Conservation (phyloP, 1,140 invertebrate species). For the Cydia amplana region DNA sequence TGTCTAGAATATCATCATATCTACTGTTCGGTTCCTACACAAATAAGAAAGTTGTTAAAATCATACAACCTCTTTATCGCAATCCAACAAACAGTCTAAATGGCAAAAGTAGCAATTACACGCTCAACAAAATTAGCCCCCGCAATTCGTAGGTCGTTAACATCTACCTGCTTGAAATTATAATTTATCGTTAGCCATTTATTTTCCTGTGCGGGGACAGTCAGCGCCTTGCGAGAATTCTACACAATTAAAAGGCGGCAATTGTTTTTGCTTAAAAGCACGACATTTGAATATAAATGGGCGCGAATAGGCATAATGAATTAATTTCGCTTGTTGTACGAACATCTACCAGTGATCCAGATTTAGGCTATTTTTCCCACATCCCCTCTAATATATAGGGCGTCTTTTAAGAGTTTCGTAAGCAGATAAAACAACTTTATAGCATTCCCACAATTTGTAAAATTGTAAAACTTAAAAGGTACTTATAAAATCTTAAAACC, state of each 20-base stretch:
- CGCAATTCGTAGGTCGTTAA: slow-evolving; percentile 30
- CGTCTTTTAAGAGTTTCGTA: too few species aligned
- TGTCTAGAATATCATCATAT: too few species aligned
- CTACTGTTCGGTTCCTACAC: too few species aligned
- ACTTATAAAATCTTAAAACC: slow-evolving; percentile 4
- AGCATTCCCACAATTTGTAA: too few species aligned
- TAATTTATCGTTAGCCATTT: slow-evolving; percentile 29
- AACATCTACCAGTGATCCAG: neutral
- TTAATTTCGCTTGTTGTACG: slow-evolving; percentile 7
- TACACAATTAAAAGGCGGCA: slow-evolving; percentile 5
- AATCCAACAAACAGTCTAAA: slow-evolving; percentile 15
- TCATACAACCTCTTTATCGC: neutral
- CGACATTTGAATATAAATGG: slow-evolving; percentile 24
- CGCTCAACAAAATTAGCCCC: slow-evolving; percentile 30
- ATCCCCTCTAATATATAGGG: too few species aligned
- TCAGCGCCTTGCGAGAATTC: slow-evolving; percentile 20
- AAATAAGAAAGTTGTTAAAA: too few species aligned
- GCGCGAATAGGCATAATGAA: slow-evolving; percentile 4
- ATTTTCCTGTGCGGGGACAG: slow-evolving; percentile 24
- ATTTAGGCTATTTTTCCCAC: too few species aligned
- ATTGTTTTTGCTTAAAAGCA: slow-evolving; percentile 25
- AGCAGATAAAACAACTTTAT: too few species aligned
- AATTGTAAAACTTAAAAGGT: too few species aligned
- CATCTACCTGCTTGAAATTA: slow-evolving; percentile 32
- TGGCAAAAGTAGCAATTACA: slow-evolving; percentile 23